Base-by-base conservation (phyloP, 2,888 invertebrate species). In the Lagria hirta region DNA sequence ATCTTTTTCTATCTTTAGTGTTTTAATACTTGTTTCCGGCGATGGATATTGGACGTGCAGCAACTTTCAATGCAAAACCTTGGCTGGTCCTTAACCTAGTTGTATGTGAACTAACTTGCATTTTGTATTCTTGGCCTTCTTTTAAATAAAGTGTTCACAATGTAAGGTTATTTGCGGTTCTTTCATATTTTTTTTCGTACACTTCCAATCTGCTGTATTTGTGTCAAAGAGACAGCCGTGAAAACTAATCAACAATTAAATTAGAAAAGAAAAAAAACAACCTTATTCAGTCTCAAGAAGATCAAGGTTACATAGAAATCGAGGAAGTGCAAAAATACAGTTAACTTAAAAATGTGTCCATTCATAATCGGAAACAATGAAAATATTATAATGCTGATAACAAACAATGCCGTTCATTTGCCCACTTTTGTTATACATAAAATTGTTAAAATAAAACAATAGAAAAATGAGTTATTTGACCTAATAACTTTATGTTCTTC, bases 71-170 rank as follows among this genome's bases (percentile, higher is more conserved):
- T 59, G 60, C 57, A 62, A 65, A 66, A 68, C 63, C 66, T 68
- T 65, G 66, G 55, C 48, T 55, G 55, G 63, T 69, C 71, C 71
- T 71, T 70, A 69, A 71, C 71, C 71, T 60, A 70, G 65, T 69
- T 71, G 65, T 65, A 63, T 65, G 65, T 59, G 69, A 68, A 69
- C 65, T 55, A 62, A 65, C 60, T 64, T 66, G 66, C 67, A 66
- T 67, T 67, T 65, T 57, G 63, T 66, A 68, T 65, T 65, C 68
- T 66, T 67, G 66, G 67, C 68, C 68, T 69, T 68, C 67, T 67
- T 68, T 66, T 48, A 42, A 41, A 44, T 43, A 55, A 58, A 57
- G 51, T 38, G 52, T 49, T 51, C 34, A 42, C 51, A 35, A 43
- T 46, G 38, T 58, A 52, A 57, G 60, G 55, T 58, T 57, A 52